Base-by-base conservation (phyloP, 2,113 vertebrate genomes). In the Amazona guildingii region DNA sequence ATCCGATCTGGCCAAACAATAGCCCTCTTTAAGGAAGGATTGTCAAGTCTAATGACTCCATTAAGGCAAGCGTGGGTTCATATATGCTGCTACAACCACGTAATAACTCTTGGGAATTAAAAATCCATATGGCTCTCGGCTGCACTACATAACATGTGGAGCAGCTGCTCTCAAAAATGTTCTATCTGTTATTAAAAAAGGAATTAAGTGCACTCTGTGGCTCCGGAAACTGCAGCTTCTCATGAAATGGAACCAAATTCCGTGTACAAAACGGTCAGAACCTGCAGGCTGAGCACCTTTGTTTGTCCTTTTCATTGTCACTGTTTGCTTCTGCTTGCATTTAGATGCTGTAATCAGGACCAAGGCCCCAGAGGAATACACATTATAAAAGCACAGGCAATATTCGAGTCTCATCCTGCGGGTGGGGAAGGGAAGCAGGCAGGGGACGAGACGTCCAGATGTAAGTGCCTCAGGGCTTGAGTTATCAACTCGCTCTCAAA, bases 91-190 rank as follows among this genome's bases (percentile, higher is more conserved):
- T 77, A 13, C 64, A 61, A 62, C 54, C 62, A 7, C 14, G 69
- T 67, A 61, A 85, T 95, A 94, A 92, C 79, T 92, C 95, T 49
- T 33, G 74, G 88, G 89, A 92, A 94, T 96, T 92, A 90, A 62
- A 88, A 94, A 88, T 92, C 86, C 89, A 90, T 85, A 75, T 94
- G 89, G 79, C 75, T 18, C 77, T 63, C 83, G 69, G 86, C 94
- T 84, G 89, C 11, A 21, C 74, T 20, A 6, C 70, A 51, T 9
- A 81, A 67, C 79, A 7, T 3, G 73, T 37, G 79, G 46, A 48
- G 78, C 89, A 92, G 79, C 92, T 95, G 94, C 86, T 90, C 86
- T 57, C 62, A 23, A 7, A 78, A 80, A 63, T 29, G 35, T 10
- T 10, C 4, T 27, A 29, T 51, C 41, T 62, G 24, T 41, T 73